Conservation (phyloP, 2,888 invertebrate genomes). For the Lithophane semibrunnea region DNA sequence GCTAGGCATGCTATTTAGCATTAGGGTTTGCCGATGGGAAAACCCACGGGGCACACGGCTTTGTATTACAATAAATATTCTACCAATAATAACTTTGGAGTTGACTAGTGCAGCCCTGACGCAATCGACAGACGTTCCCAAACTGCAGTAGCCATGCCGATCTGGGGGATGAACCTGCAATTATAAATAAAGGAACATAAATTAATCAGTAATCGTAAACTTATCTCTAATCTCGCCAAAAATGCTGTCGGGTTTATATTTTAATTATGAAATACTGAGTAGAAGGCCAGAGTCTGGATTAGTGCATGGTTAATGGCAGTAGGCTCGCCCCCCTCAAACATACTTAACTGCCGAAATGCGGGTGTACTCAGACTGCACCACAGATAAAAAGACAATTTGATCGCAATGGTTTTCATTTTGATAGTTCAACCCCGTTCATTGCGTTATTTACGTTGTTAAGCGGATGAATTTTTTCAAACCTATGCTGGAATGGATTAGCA, state of each 20-base stretch:
- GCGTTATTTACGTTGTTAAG: too few relatives aligned
- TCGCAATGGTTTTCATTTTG: too few relatives aligned
- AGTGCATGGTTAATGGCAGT: background rate
- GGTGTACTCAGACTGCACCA: too few relatives aligned
- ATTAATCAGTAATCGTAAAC: background rate
- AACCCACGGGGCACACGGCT: background rate
- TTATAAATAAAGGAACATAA: background rate
- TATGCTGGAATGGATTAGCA: too few relatives aligned
- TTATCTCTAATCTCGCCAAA: background rate
- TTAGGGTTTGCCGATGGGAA: background rate
- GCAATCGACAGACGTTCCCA: slow-evolving; percentile 98
- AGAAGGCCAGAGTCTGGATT: too few relatives aligned
- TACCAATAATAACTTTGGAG: slow-evolving; percentile 97
- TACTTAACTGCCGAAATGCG: too few relatives aligned
- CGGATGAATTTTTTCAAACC: too few relatives aligned
- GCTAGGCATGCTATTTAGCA: too few relatives aligned
- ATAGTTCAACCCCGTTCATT: too few relatives aligned
- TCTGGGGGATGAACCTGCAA: slow-evolving; percentile 96
- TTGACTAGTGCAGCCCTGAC: slow-evolving; percentile 95
- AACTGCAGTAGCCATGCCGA: slow-evolving; percentile 96
- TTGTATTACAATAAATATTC: slow-evolving; percentile 50
- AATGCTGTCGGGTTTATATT: background rate
- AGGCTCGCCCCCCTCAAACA: background rate
- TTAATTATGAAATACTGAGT: background rate
- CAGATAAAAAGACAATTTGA: too few relatives aligned